phyloP scores from a whole-genome alignment of 2,797 vertebrate species.

The Apogon hyalosoma region DNA sequence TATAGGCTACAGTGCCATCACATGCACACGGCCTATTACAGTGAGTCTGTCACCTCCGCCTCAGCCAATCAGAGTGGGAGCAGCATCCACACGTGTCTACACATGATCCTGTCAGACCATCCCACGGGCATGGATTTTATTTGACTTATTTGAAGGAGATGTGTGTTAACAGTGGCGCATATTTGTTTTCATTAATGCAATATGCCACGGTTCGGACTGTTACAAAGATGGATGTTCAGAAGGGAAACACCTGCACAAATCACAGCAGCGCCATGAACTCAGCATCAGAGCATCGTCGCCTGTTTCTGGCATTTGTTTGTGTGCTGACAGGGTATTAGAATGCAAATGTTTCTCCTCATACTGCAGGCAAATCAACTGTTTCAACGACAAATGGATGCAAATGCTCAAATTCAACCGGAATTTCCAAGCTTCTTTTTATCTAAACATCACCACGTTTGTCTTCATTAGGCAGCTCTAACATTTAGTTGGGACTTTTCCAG shows the following conservation, averaged over 20 bases:
- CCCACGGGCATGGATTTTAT: neutral
- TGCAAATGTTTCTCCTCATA: constrained; percentile 28
- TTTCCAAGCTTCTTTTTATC: neutral
- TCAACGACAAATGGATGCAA: neutral
- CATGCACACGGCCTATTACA: constrained; percentile 1
- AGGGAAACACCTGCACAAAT: constrained; percentile 40
- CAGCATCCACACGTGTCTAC: constrained; percentile 11
- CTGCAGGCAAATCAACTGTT: constrained; percentile 27
- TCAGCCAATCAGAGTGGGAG: constrained; percentile 28
- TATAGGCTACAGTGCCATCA: constrained; percentile 7
- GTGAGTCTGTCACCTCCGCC: constrained; percentile 35
- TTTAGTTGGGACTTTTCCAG: neutral
- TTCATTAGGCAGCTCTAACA: too few relatives aligned
- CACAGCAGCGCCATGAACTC: constrained; percentile 21
- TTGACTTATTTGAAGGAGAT: neutral
- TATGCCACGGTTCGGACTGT: neutral
- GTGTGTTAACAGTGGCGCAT: neutral
- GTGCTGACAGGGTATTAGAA: constrained; percentile 20
- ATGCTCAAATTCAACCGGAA: constrained; percentile 4
- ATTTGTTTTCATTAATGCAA: constrained; percentile 15
- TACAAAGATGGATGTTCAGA: constrained; percentile 6
- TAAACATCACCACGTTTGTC: neutral
- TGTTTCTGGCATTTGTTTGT: constrained; percentile 9
- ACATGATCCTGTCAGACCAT: constrained; percentile 16
- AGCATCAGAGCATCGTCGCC: constrained; percentile 10